Evolutionary conservation across 2,888 invertebrate genomes (phyloP).

Genomic region (Spialia ferax): DNA sequence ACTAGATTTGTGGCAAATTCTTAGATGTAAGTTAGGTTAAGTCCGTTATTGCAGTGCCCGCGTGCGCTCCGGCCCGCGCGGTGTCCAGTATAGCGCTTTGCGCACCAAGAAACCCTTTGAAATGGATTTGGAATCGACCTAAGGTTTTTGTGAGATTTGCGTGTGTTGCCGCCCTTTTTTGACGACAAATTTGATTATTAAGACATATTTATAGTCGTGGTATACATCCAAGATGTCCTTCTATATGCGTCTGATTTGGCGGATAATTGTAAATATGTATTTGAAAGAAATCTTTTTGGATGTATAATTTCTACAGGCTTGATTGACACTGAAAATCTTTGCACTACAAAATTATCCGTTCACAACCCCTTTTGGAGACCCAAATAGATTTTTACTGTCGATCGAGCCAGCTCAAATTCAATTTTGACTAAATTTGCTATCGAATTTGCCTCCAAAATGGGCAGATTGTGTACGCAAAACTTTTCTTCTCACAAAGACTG

Average conservation of each 20-base stretch:
- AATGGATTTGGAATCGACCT: constrained; percentile 54
- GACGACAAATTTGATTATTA: constrained; percentile 35
- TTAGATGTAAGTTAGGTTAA: constrained; percentile 62
- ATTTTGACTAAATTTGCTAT: not conserved
- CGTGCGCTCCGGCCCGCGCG: constrained; percentile 79
- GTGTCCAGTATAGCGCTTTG: constrained; percentile 66
- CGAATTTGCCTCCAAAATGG: constrained; percentile 21
- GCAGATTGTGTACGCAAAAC: constrained; percentile 26
- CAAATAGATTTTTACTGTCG: constrained; percentile 36
- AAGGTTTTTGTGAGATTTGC: constrained; percentile 15
- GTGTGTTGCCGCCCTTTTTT: constrained; percentile 13
- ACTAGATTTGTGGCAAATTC: constrained; percentile 47
- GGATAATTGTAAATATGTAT: not conserved
- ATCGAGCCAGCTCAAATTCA: constrained; percentile 17
- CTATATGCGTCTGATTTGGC: too few species aligned
- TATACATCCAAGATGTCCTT: too few species aligned
- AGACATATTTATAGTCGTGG: not conserved
- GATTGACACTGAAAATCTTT: constrained; percentile 38
- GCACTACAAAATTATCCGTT: constrained; percentile 23
- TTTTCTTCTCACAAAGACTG: constrained; percentile 47
- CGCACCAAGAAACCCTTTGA: constrained; percentile 75
- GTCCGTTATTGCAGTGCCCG: constrained; percentile 77
- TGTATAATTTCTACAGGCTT: constrained; percentile 1
- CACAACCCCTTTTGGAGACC: constrained; percentile 10
- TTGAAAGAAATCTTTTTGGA: not conserved